Percentiles rank a stretch among this genome's conserved stretches.
Conservation (phyloP, 1,140 invertebrate species). For the Drosophila seguyi region DNA sequence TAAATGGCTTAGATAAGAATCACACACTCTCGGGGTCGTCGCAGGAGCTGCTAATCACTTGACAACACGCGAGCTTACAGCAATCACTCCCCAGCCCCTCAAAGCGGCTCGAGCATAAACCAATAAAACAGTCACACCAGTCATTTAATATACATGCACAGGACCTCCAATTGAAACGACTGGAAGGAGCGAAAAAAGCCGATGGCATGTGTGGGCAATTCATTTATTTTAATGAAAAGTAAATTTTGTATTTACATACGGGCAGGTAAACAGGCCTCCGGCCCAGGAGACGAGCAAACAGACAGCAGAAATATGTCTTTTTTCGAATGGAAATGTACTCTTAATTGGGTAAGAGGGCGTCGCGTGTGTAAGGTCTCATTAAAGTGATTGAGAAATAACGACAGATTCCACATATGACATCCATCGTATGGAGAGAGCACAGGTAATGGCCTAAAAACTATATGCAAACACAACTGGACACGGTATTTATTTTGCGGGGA, state of each 20-base stretch:
- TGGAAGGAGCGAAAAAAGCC: conserved; percentile 23
- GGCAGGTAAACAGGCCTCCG: conserved; percentile 19
- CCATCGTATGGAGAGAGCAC: neutral
- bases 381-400: conserved; percentile 28
- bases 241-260: conserved; percentile 48
- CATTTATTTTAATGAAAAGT: conserved; percentile 74
- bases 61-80: conserved; percentile 58
- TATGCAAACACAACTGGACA: neutral
- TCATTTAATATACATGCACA: conserved; percentile 62
- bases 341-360: conserved; percentile 15
- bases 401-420: conserved; percentile 2
- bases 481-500: neutral
- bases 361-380: conserved; percentile 23
- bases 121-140: conserved; percentile 45
- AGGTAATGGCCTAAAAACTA: neutral
- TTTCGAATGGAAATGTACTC: conserved; percentile 6
- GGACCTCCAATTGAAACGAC: conserved; percentile 42
- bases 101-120: conserved; percentile 13
- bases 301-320: conserved; percentile 6
- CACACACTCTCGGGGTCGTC: conserved; percentile 46
- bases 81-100: neutral
- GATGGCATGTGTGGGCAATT: conserved; percentile 48
- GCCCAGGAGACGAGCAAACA: conserved; percentile 13
- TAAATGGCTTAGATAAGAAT: conserved; percentile 54
- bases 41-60: conserved; percentile 57